phyloP scores from a whole-genome alignment of 2,113 vertebrate species.

The Heterotis niloticus region DNA sequence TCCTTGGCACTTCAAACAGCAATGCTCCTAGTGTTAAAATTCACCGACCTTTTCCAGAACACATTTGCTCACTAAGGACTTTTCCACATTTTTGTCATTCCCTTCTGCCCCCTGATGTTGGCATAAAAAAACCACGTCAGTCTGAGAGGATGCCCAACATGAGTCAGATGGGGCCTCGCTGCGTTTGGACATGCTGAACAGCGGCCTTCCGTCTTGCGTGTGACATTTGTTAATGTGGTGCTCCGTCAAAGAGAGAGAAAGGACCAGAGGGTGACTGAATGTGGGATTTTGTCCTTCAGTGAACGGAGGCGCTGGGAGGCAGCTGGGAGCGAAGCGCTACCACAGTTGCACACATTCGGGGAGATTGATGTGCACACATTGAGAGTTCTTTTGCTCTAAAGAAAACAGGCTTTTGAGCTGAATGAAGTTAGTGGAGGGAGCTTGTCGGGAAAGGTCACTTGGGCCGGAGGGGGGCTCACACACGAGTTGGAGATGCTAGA shows the following conservation, averaged over 20 bases:
- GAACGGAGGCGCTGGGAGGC: background rate
- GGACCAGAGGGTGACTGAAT: background rate
- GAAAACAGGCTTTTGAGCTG: slow-evolving; percentile 50
- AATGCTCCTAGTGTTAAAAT: background rate
- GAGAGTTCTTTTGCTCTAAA: slow-evolving; percentile 52
- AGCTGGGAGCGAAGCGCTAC: background rate
- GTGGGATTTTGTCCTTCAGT: background rate
- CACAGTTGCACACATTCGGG: slow-evolving; percentile 25
- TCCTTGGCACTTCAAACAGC: background rate
- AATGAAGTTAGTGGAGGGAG: slow-evolving; percentile 45
- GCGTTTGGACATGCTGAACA: too few relatives aligned
- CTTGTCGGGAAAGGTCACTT: slow-evolving; percentile 58
- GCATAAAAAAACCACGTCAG: background rate
- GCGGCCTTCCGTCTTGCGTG: background rate
- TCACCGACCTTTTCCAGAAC: slow-evolving; percentile 22
- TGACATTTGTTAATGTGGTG: background rate
- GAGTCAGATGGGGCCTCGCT: background rate
- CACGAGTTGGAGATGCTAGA: slow-evolving; percentile 53
- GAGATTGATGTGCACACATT: slow-evolving; percentile 36
- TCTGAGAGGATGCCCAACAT: background rate
- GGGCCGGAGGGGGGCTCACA: slow-evolving; percentile 44
- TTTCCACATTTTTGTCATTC: slow-evolving; percentile 15
- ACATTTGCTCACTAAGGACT: background rate
- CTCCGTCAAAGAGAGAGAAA: background rate
- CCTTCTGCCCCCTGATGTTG: background rate